Evolutionary conservation across 2,113 vertebrate species (phyloP), one percentile per base, ranked within the genome.

Genomic region (Ursus arctos): DNA sequence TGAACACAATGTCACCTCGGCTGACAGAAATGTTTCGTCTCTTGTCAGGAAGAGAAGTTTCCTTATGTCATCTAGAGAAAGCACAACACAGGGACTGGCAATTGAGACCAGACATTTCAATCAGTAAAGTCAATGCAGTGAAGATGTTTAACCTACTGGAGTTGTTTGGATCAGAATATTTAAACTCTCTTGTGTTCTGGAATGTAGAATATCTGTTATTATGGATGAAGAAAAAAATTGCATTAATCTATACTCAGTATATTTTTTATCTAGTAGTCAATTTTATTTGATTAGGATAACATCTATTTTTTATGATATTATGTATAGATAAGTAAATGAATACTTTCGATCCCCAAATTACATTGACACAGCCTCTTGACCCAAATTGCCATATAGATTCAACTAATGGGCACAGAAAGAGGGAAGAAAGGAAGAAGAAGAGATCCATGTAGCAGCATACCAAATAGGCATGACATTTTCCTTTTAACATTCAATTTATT

Each of bases 21-120:
- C 98, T 99, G 98, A 98, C 98, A 99, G 98, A 98, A 98, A 97
- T 98, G 95, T 98, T 99, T 98, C 95, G 92, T 98, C 98, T 99
- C 98, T 98, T 99, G 98, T 99, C 98, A 98, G 98, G 97, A 98
- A 98, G 94, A 97, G 97, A 98, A 98, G 97, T 98, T 98, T 99
- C 97, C 97, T 98, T 87, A 3, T 99, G 98, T 98, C 98, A 98
- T 98, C 97, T 98, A 95, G 96, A 98, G 97, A 98, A 98, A 98
- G 96, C 97, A 96, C 95, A 97, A 98, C 97, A 98, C 40, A 40
- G 98, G 95, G 97, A 98, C 89, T 97, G 94, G 98, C 98, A 97
- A 98, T 96, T 98, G 98, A 98, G 98, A 98, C 83, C 97, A 98
- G 98, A 98, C 95, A 97, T 98, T 98, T 99, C 98, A 98, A 98